phyloP scores from a whole-genome alignment of 2,888 invertebrate genomes.

The Cylloceria caligata region DNA sequence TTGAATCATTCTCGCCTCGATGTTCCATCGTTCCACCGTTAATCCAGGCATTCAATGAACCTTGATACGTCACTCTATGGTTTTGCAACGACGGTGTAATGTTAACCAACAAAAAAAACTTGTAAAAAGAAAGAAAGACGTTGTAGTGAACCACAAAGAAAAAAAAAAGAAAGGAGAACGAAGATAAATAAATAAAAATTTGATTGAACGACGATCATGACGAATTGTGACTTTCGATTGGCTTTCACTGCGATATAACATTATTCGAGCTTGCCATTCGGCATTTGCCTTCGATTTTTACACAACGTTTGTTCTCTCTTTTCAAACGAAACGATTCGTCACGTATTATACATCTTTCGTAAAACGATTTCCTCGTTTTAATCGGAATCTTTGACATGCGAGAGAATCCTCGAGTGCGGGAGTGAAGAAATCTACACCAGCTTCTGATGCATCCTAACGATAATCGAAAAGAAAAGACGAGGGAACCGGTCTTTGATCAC shows the following conservation, averaged over 20 bases:
- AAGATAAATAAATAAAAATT: constrained; percentile 14
- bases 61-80: constrained; percentile 24
- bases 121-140: too few relatives aligned
- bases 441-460: constrained; percentile 18
- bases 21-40: constrained; percentile 12
- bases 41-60: constrained; percentile 27
- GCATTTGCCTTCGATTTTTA: not conserved
- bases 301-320: too few relatives aligned
- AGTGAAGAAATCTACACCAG: constrained; percentile 29
- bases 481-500: constrained; percentile 67
- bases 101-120: constrained; percentile 11
- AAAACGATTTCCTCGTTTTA: constrained; percentile 62
- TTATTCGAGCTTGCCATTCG: not conserved
- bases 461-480: constrained; percentile 6
- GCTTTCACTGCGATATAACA: constrained; percentile 57
- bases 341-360: constrained; percentile 49
- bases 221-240: constrained; percentile 59
- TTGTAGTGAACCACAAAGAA: not conserved
- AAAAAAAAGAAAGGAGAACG: not conserved
- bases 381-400: not conserved
- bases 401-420: not conserved
- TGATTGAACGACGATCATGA: constrained; percentile 20
- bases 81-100: not conserved
- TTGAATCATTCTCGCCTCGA: constrained; percentile 33
- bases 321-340: constrained; percentile 62